phyloP scores from a whole-genome alignment of 2,888 invertebrate genomes.

The Tipula confusa region DNA sequence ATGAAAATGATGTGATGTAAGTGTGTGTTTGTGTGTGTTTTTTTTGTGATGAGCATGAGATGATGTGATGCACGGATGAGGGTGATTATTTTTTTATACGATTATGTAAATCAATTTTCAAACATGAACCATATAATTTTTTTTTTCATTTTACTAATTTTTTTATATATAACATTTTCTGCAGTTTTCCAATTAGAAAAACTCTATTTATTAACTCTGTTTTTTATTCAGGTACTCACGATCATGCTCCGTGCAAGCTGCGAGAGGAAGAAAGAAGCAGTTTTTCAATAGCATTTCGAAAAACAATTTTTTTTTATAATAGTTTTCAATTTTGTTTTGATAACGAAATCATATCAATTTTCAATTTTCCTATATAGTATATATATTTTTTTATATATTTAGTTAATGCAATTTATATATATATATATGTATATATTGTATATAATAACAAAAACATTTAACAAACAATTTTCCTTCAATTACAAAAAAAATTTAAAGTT shows the following conservation, averaged over 20 bases:
- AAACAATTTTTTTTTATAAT: neutral
- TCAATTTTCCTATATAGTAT: neutral
- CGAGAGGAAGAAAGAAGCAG: conserved; percentile 43
- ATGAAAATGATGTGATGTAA: no score
- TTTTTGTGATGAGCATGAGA: neutral
- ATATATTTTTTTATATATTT: neutral
- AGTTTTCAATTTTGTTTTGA: neutral
- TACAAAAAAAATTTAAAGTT: neutral
- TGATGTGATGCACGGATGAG: neutral
- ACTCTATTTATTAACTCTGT: neutral
- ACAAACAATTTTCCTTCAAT: conserved; percentile 15
- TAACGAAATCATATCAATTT: neutral
- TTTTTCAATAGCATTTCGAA: conserved; percentile 31
- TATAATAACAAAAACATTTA: neutral
- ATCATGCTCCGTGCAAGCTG: conserved; percentile 90
- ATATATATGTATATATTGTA: neutral
- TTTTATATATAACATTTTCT: neutral
- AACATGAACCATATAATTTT: neutral
- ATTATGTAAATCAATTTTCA: neutral
- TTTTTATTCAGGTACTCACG: conserved; percentile 61
- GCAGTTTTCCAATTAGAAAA: neutral
- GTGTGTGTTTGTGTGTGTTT: no score
- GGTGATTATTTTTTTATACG: neutral
- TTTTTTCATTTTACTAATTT: neutral
- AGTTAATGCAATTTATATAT: neutral